These are phyloP conservation scores for Pinctada fucata DNA, from an alignment of 2,888 invertebrate genomes.

Conservation along the genomic window DNA sequence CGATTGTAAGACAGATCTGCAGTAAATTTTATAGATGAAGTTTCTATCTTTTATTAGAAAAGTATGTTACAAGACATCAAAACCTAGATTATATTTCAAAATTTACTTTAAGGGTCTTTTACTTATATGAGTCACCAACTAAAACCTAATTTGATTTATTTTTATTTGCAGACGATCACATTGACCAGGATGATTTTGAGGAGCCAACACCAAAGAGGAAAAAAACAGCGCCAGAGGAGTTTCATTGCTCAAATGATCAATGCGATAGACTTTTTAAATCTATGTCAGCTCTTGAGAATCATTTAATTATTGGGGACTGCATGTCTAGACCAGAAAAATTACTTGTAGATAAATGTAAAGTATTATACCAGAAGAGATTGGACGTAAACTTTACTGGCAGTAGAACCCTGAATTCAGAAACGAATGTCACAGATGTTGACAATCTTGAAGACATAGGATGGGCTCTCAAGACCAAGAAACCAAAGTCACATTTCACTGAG, in stretches of 20 bases:
- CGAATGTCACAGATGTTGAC: too few species aligned
- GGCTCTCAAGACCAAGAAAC: constrained; percentile 5
- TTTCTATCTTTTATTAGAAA: too few species aligned
- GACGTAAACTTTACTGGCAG: not conserved
- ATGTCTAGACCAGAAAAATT: constrained; percentile 8
- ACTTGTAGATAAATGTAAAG: constrained; percentile 16
- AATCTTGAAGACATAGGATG: too few species aligned
- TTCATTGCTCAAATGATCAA: constrained; percentile 14
- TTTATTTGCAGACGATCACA: not conserved
- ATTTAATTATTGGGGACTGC: constrained; percentile 18
- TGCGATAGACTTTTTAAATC: constrained; percentile 5
- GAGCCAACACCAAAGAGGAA: constrained; percentile 11
- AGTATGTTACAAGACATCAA: too few species aligned
- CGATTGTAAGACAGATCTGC: too few species aligned
- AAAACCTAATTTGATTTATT: too few species aligned
- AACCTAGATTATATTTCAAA: too few species aligned
- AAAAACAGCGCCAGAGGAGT: constrained; percentile 1
- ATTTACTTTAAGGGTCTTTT: too few species aligned
- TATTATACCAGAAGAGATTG: constrained; percentile 23
- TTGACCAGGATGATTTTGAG: not conserved
- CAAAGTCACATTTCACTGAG: not conserved
- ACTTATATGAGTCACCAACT: too few species aligned
- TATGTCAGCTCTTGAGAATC: constrained; percentile 5
- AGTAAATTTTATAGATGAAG: too few species aligned
- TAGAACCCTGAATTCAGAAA: constrained; percentile 1